Base-by-base conservation (phyloP, 2,888 invertebrate genomes). In the Apocheima hispidaria region DNA sequence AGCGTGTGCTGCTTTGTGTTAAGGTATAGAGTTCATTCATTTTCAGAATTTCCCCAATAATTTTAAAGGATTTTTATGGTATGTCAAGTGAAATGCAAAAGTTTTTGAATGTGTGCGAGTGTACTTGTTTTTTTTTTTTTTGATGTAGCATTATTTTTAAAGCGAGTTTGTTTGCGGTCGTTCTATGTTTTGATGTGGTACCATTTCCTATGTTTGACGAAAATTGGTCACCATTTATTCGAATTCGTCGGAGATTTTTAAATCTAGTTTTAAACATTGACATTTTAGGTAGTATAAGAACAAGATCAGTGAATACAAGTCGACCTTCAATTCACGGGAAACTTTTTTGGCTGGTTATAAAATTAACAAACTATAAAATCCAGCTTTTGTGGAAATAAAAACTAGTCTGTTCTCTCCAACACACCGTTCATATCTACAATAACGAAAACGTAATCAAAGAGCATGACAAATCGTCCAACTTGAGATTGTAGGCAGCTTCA, bases 371-470 rank as follows among this genome's bases (percentile, higher is more conserved):
- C n/a, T n/a, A 30, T 6, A 30, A 18, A 4, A 30, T 18, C 30
- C 5, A n/a, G 12, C n/a, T 20, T 30, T 46, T 18, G n/a, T 10
- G 2, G 12, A 50, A 57, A 43, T 12, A 50, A 57, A 43, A 51
- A 44, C 21, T 36, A 18, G 36, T 6, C 38, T 49, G n/a, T 36
- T 21, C 54, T 18, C 26, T 38, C 26, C n/a, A 16, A 51, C 36
- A 50, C 41, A 49, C 48, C 53, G 51, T 55, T 50, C 54, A 44
- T 55, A 60, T 46, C 50, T 60, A 51, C 50, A 60, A 54, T 55
- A 59, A 66, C 66, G 61, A 66, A 68, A 70, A 70, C 58, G 59
- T 65, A 68, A 70, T 68, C 68, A 70, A 68, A 68, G 53, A 57
- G 38, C 61, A 61, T 68, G 68, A 70, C 66, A 70, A 70, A 70